Conservation (phyloP, 2,797 vertebrate genomes). For the Anomalospiza imberbis region DNA sequence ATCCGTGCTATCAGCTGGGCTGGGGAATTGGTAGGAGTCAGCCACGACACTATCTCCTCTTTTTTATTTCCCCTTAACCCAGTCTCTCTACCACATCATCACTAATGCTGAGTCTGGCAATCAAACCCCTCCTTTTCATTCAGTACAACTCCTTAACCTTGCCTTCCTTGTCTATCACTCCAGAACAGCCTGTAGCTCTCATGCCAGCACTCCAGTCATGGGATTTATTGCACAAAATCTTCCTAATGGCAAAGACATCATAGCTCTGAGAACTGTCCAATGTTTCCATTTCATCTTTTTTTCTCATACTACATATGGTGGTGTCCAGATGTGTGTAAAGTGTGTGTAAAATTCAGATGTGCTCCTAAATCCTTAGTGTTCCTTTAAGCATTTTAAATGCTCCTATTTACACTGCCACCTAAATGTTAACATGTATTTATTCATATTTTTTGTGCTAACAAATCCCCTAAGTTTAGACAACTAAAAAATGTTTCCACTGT, state of each 20-base stretch:
- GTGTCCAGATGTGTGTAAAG: background rate
- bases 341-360: background rate
- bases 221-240: background rate
- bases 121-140: background rate
- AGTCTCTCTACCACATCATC: background rate
- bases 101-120: background rate
- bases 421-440: background rate
- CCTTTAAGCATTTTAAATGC: rapidly evolving
- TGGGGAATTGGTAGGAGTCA: rapidly evolving
- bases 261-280: background rate
- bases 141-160: background rate
- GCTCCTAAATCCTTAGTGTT: background rate
- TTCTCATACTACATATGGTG: rapidly evolving
- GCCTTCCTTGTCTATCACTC: background rate
- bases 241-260: rapidly evolving
- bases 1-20: rapidly evolving
- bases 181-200: background rate
- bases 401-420: background rate
- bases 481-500: background rate
- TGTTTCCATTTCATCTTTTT: background rate
- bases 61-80: background rate
- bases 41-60: rapidly evolving
- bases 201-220: background rate
- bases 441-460: background rate
- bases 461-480: background rate